Conservation (phyloP, 2,113 vertebrate genomes). For the Astatoreochromis straeleni region DNA sequence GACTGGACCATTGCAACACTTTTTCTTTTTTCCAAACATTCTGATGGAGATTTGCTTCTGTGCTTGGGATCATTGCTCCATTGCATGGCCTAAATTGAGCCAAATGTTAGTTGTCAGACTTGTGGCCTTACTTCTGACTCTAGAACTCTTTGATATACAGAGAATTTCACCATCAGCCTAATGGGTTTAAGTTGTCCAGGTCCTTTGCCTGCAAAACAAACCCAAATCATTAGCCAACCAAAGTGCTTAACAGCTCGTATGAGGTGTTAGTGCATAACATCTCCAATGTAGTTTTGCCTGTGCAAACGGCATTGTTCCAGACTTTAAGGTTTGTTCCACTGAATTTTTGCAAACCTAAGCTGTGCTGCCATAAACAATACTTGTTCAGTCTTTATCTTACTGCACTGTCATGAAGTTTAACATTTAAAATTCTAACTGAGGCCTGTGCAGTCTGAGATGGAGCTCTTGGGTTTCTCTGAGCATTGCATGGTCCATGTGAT, state of each 20-base stretch:
- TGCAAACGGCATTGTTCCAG: neutral
- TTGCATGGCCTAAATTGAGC: neutral
- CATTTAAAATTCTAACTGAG: neutral
- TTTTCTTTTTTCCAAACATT: neutral
- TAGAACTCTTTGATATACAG: neutral
- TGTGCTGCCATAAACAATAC: neutral
- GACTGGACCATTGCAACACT: neutral
- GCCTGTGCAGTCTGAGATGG: neutral
- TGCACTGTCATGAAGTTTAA: neutral
- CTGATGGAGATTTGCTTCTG: neutral
- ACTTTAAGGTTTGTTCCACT: neutral
- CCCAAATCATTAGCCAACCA: neutral
- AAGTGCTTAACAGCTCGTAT: neutral
- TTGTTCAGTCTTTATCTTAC: neutral
- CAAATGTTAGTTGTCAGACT: neutral
- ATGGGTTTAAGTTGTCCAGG: neutral
- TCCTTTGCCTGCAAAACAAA: neutral
- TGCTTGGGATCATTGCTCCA: neutral
- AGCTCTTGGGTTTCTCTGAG: neutral
- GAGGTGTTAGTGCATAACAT: neutral
- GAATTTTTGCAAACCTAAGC: neutral
- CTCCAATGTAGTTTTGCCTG: neutral
- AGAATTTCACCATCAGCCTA: neutral
- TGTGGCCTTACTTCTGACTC: neutral
- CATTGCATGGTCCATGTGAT: neutral